Evolutionary conservation across 2,797 vertebrate genomes (phyloP).

Genomic region (Callimico goeldii): DNA sequence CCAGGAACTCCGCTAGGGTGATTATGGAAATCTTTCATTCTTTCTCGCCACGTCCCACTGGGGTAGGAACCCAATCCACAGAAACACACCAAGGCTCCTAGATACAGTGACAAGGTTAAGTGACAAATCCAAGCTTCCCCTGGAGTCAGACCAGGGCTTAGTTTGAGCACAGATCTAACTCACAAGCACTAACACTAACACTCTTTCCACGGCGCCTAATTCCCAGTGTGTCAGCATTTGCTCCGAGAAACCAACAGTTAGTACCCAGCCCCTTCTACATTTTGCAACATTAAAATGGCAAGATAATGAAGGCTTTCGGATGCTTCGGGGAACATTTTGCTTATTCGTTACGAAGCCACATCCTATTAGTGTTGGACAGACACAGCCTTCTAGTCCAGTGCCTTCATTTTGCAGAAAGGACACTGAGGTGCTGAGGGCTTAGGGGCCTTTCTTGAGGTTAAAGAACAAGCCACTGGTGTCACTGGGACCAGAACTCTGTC

Average conservation of each 20-base stretch:
- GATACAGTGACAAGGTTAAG: not conserved
- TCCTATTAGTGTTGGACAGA: not conserved
- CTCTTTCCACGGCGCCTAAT: fast-evolving
- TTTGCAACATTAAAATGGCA: fast-evolving
- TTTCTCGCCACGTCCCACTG: not conserved
- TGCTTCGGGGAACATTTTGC: not conserved
- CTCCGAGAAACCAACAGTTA: not conserved
- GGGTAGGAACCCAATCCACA: not conserved
- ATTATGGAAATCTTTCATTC: fast-evolving
- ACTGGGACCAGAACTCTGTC: not conserved
- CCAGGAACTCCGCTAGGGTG: not conserved
- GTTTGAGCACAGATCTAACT: not conserved
- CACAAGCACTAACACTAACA: no score
- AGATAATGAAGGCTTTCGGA: not conserved
- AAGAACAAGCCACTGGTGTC: fast-evolving
- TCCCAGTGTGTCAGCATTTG: not conserved
- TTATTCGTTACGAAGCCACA: not conserved
- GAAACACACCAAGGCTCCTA: not conserved
- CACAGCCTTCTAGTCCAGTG: not conserved
- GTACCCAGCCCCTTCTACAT: not conserved
- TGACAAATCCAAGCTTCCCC: not conserved
- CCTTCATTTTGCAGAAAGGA: not conserved
- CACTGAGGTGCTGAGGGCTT: no score
- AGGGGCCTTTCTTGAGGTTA: not conserved
- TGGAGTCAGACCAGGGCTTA: not conserved